A percentile compares a stretch with the other conserved stretches of the same genome.
These are phyloP conservation scores for Lagenorhynchus albirostris DNA, from an alignment of 2,113 vertebrate species.

Conservation along the genomic window DNA sequence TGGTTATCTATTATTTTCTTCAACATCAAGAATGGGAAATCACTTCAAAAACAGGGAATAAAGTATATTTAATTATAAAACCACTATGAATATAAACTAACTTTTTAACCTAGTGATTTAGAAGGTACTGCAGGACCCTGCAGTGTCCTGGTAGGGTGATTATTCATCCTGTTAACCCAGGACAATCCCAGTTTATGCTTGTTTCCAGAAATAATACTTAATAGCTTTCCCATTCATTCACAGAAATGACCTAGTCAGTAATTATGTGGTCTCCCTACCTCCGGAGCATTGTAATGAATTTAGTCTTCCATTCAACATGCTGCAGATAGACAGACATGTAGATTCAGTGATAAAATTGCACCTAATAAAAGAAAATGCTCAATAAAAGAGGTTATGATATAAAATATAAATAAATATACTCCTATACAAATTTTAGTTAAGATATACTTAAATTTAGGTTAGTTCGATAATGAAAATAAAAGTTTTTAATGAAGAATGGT, in stretches of 20 bases:
- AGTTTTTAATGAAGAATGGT: not conserved
- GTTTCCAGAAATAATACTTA: not conserved
- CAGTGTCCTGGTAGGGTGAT: not conserved
- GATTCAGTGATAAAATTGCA: not conserved
- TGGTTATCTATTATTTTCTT: not conserved
- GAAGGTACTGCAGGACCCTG: not conserved
- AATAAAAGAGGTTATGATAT: not conserved
- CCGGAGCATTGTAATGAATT: not conserved
- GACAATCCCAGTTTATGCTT: not conserved
- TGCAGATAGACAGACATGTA: not conserved
- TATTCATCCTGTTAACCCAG: not conserved
- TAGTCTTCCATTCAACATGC: not conserved
- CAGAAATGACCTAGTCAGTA: not conserved
- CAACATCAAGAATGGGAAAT: not conserved
- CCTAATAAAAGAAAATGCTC: not conserved
- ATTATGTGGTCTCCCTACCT: not conserved
- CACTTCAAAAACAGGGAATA: not conserved
- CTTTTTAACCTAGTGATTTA: not conserved
- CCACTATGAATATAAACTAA: not conserved
- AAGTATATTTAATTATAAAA: not conserved
- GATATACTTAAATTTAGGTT: not conserved
- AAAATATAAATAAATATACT: not conserved
- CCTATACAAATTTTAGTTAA: not conserved
- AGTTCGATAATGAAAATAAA: not conserved
- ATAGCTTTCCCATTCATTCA: constrained; percentile 12